Evolutionary conservation across 2,888 invertebrate species (phyloP).

Genomic region (Spialia ferax): DNA sequence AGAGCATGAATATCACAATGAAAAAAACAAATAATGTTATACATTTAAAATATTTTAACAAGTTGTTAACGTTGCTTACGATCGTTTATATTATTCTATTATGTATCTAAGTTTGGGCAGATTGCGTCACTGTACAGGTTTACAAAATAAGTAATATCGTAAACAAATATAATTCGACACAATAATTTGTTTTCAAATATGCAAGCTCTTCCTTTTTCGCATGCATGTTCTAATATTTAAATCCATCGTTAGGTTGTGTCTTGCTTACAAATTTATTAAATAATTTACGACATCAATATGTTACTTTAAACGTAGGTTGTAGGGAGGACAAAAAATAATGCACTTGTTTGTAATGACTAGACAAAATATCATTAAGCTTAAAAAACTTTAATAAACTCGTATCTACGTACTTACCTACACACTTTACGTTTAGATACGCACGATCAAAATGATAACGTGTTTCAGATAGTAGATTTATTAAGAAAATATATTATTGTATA

Average conservation of each 20-base stretch:
- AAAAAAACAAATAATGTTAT: conserved; percentile 39
- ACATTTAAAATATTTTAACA: conserved; percentile 41
- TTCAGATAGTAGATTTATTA: not conserved
- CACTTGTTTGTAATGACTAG: not conserved
- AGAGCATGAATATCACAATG: conserved; percentile 51
- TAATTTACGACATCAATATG: too few species aligned
- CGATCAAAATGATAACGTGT: not conserved
- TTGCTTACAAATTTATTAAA: too few species aligned
- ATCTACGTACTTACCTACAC: not conserved
- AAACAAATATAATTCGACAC: not conserved
- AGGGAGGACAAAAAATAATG: not conserved
- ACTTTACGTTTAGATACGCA: conserved; percentile 8
- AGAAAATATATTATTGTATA: not conserved
- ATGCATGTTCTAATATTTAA: not conserved
- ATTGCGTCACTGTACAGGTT: conserved; percentile 22
- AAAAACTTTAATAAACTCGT: conserved; percentile 4
- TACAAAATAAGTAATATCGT: not conserved
- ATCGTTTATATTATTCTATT: conserved; percentile 18
- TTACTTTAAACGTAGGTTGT: not conserved
- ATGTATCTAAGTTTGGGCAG: conserved; percentile 21
- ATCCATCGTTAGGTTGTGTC: not conserved
- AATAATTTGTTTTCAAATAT: not conserved
- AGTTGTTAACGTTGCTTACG: conserved; percentile 34
- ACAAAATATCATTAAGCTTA: not conserved
- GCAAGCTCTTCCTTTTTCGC: conserved; percentile 1